Base-by-base conservation (phyloP, 2,113 vertebrate species). In the Picathartes gymnocephalus region DNA sequence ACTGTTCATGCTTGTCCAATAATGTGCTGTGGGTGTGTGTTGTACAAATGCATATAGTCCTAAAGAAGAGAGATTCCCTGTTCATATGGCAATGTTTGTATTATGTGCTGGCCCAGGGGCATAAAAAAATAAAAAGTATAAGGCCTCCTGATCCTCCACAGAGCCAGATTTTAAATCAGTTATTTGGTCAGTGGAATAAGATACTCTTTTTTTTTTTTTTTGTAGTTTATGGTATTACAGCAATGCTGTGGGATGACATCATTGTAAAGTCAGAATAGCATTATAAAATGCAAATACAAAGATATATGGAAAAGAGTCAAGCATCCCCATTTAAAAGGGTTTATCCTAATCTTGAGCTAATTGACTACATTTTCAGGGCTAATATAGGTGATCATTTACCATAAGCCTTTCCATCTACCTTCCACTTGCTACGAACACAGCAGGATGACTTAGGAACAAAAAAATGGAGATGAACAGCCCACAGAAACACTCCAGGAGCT, bases 211-310 rank as follows among this genome's bases (percentile, higher is more conserved):
- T 18, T 8, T 18, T 35, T 54, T 73, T 83, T 45, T 81, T 40
- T 2, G n/a, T 80, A 87, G 76, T 91, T 92, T 81, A 86, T 35
- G 48, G 25, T 50, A 61, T 71, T 61, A 35, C 10, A 16, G 82
- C 44, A 78, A 87, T 24, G 86, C 31, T 91, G 83, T 80, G 54
- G 86, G 85, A 93, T 93, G 74, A 70, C 33, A 83, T 96, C 61
- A 82, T n/a, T 45, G 11, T 88, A 94, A 95, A 95, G 95, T 94
- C 83, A 81, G 85, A 92, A 62, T 0, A 93, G 40, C 87, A 35
- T 56, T 91, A 31, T n/a, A 73, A 72, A 78, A n/a, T 51, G 33
- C 58, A 93, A 93, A 80, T 8, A 62, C 16, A 91, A 80, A 54
- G 77, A 82, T 64, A 70, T 2, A 42, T 2, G 3, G 40, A 16